Percentiles rank a stretch among this genome's conserved stretches.
Evolutionary conservation across 2,888 invertebrate species (phyloP).

Genomic region (Myopa testacea): DNA sequence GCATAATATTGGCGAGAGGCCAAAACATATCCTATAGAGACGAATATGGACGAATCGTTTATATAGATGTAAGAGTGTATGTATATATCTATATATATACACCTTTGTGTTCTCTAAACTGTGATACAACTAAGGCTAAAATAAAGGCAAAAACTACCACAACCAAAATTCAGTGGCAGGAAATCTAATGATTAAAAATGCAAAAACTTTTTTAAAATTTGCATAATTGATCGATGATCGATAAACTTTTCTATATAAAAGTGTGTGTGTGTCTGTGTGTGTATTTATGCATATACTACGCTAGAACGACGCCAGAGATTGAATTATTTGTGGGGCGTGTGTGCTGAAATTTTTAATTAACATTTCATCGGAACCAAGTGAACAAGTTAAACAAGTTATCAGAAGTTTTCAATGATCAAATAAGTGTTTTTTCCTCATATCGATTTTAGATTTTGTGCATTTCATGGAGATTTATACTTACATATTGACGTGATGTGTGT

Average conservation of each 20-base stretch:
- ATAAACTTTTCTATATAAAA: not conserved
- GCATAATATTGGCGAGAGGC: not conserved
- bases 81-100: not conserved
- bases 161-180: constrained; percentile 12
- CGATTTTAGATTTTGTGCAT: too few species aligned
- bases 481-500: too few species aligned
- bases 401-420: too few species aligned
- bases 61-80: not conserved
- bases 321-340: too few species aligned
- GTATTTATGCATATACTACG: not conserved
- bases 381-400: not conserved
- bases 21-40: not conserved
- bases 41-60: not conserved
- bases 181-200: constrained; percentile 23
- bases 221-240: constrained; percentile 34
- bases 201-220: constrained; percentile 25
- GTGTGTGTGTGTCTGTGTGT: not conserved
- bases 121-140: not conserved
- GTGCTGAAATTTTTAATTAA: not conserved
- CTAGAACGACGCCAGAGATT: too few species aligned
- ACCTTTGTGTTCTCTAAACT: not conserved
- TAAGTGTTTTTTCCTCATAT: too few species aligned
- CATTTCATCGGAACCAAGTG: not conserved
- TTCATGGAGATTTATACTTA: too few species aligned
- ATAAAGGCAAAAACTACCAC: constrained; percentile 12